Percentiles rank a stretch among this genome's conserved stretches.
Evolutionary conservation across 2,888 invertebrate genomes (phyloP).

Genomic region (Thera obeliscata): DNA sequence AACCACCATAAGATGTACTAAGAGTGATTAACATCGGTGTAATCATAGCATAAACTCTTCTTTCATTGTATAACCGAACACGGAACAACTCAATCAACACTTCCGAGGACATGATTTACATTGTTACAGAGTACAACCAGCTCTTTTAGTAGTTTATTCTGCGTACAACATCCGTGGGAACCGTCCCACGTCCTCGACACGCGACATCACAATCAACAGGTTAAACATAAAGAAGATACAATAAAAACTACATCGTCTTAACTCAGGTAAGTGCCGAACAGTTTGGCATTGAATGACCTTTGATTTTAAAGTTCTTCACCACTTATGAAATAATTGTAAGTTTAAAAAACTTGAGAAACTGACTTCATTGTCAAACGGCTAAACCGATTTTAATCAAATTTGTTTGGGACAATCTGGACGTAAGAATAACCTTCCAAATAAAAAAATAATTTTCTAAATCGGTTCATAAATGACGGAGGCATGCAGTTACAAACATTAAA

Average conservation of each 20-base stretch:
- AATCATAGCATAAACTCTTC: constrained; percentile 13
- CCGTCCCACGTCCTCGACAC: constrained; percentile 65
- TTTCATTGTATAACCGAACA: constrained; percentile 18
- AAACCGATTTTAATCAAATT: no score
- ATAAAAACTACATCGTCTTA: constrained; percentile 31
- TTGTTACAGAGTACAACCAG: constrained; percentile 41
- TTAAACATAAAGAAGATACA: constrained; percentile 43
- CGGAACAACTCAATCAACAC: constrained; percentile 27
- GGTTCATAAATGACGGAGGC: no score
- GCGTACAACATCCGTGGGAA: constrained; percentile 67
- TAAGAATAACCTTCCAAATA: no score
- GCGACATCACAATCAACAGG: constrained; percentile 46
- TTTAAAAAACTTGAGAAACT: no score
- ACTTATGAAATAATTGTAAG: no score
- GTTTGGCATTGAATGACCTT: constrained; percentile 14
- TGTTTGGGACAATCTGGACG: no score
- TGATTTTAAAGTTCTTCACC: not conserved
- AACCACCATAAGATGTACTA: not conserved
- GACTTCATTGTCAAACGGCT: no score
- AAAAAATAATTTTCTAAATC: no score
- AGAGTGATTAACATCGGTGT: constrained; percentile 1
- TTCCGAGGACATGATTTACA: constrained; percentile 51
- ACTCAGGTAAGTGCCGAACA: constrained; percentile 13
- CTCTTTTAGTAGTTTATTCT: constrained; percentile 38
- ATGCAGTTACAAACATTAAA: no score